Evolutionary conservation across 2,113 vertebrate genomes (phyloP).

Genomic region (Dasyprocta punctata): DNA sequence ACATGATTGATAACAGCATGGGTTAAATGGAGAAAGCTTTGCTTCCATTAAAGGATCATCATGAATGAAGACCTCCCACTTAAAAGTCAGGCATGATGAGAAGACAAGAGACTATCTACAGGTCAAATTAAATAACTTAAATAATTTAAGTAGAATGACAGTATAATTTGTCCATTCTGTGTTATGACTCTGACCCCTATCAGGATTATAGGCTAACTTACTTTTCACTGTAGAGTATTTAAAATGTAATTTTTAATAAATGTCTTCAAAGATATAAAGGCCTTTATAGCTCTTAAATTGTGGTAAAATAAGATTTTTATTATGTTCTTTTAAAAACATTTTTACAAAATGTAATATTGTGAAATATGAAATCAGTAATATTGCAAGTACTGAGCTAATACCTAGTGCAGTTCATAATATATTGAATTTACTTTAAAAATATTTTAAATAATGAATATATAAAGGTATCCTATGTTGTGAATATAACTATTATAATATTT

Average conservation of each 20-base stretch:
- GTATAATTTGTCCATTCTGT: constrained; percentile 95
- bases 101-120: constrained; percentile 93
- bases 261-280: constrained; percentile 84
- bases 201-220: constrained; percentile 92
- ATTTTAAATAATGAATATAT: constrained; percentile 35
- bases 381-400: not conserved
- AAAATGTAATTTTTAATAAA: constrained; percentile 91
- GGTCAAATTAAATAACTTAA: constrained; percentile 99
- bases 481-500: not conserved
- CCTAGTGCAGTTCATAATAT: constrained; percentile 48
- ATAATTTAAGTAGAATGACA: constrained; percentile 98
- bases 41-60: constrained; percentile 98
- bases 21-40: constrained; percentile 97
- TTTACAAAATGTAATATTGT: constrained; percentile 51
- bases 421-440: constrained; percentile 41
- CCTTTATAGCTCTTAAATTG: constrained; percentile 83
- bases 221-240: constrained; percentile 90
- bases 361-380: constrained; percentile 47
- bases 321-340: constrained; percentile 73
- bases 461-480: not conserved
- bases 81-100: constrained; percentile 94
- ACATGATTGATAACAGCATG: constrained; percentile 96
- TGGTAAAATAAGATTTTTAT: constrained; percentile 81
- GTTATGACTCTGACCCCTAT: constrained; percentile 98
- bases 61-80: constrained; percentile 98